Base-by-base conservation (phyloP, 2,113 vertebrate genomes). In the Scomber japonicus region DNA sequence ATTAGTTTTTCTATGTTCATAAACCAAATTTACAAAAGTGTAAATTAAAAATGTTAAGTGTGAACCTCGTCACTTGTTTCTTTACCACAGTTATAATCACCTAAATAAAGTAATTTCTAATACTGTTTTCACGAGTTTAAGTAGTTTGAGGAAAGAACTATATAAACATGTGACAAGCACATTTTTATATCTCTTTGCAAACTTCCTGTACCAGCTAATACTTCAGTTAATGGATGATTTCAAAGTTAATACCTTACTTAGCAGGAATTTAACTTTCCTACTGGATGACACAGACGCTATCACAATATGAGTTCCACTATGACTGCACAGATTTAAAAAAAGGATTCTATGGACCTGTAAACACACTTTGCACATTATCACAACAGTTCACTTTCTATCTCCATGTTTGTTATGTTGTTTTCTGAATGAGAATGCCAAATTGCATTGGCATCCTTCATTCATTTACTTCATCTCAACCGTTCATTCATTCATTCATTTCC, bases 401-500 rank as follows among this genome's bases (percentile, higher is more conserved):
- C 16, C 21, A 0, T 15, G 15, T n/a, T 19, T 17, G 10, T 10
- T 21, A 10, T 6, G 21, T 19, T 8, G 3, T 63, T n/a, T 24
- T 14, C 11, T 68, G 17, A 63, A n/a, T 24, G 13, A 7, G 35
- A 54, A 71, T 21, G 45, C 45, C 17, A 15, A 44, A 31, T 68
- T 40, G 6, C 35, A 40, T 9, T 9, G 9, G 35, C 35, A 40
- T 40, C 35, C 2, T 40, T 40, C 60, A 66, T 67, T 54, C 35
- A 48, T 56, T 48, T 46, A 48, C 27, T 67, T 13, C 53, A 27
- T 51, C 50, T 12, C 6, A 45, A n/a, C n/a, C 27, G 62, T 56
- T 64, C 51, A 63, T 59, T 48, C 11, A 51, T 56, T 40, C 21
- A 40, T 40, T 40, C 21, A 9, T 59, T 63, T 49, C 53, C 60